These are phyloP conservation scores for Microchrysa polita DNA, from an alignment of 2,888 invertebrate species.

Conservation along the genomic window DNA sequence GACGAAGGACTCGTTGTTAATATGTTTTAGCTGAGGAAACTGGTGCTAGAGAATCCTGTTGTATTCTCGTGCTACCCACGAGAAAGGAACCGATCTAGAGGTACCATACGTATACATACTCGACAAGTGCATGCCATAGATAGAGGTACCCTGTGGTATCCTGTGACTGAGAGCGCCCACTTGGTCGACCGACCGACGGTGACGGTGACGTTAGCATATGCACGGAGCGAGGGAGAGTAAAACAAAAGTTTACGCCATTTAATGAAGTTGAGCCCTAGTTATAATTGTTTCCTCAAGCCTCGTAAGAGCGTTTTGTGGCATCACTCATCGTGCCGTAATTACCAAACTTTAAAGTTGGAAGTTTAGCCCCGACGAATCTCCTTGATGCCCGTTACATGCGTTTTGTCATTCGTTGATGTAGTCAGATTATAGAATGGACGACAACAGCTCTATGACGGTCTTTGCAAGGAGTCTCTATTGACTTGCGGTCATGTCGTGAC, in stretches of 20 bases:
- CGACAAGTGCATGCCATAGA: constrained; percentile 35
- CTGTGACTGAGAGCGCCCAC: background rate
- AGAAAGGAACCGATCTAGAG: background rate
- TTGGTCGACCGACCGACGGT: too few species aligned
- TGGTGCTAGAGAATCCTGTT: background rate
- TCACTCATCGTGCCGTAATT: constrained; percentile 51
- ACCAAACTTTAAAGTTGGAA: constrained; percentile 50
- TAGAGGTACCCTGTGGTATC: background rate
- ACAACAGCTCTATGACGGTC: background rate
- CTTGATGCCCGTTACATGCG: background rate
- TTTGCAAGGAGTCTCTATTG: background rate
- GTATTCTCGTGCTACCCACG: background rate
- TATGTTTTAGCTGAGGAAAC: background rate
- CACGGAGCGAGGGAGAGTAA: constrained; percentile 29
- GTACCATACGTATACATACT: too few species aligned
- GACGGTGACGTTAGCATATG: too few species aligned
- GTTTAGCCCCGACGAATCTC: constrained; percentile 39
- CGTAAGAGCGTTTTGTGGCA: constrained; percentile 50
- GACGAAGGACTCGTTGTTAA: background rate
- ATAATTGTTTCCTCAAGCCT: constrained; percentile 50
- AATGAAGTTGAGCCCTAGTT: constrained; percentile 51
- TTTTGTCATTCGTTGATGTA: background rate
- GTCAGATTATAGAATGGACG: background rate
- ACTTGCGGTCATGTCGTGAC: background rate
- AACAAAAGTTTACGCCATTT: constrained; percentile 51